Conservation (phyloP, 2,797 vertebrate genomes). For the Sternarchorhynchus goeldii region DNA sequence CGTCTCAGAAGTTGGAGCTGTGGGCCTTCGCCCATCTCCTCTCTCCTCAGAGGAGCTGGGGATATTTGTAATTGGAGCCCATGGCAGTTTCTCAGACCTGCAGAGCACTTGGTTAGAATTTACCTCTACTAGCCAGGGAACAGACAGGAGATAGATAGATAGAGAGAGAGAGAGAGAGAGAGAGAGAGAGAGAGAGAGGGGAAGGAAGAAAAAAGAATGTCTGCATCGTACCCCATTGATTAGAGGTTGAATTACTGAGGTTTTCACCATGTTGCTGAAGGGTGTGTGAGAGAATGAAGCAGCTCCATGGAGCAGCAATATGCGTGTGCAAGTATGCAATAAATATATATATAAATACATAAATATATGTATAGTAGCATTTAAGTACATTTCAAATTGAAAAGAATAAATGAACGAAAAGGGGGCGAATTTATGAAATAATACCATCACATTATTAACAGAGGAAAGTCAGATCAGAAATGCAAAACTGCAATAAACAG, state of each 20-base stretch:
- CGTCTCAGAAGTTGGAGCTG: slow-evolving; percentile 17
- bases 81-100: slow-evolving; percentile 20
- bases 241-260: slow-evolving; percentile 51
- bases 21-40: slow-evolving; percentile 4
- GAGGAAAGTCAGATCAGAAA: no score
- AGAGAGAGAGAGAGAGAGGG: not conserved
- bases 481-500: no score
- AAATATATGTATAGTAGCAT: no score
- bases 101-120: slow-evolving; percentile 32
- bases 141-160: not conserved
- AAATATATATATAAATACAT: no score
- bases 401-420: no score
- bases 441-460: no score
- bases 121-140: slow-evolving; percentile 27
- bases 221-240: slow-evolving; percentile 37
- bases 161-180: not conserved
- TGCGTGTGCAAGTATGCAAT: no score
- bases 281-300: no score
- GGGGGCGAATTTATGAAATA: no score
- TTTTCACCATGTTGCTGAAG: no score
- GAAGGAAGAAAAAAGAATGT: not conserved
- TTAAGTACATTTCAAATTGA: no score
- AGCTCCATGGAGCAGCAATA: no score
- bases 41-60: not conserved
- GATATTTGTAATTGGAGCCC: slow-evolving; percentile 39